Percentiles rank a stretch among this genome's conserved stretches.
Conservation (phyloP, 2,113 vertebrate species). For the Spea multiplicata region DNA sequence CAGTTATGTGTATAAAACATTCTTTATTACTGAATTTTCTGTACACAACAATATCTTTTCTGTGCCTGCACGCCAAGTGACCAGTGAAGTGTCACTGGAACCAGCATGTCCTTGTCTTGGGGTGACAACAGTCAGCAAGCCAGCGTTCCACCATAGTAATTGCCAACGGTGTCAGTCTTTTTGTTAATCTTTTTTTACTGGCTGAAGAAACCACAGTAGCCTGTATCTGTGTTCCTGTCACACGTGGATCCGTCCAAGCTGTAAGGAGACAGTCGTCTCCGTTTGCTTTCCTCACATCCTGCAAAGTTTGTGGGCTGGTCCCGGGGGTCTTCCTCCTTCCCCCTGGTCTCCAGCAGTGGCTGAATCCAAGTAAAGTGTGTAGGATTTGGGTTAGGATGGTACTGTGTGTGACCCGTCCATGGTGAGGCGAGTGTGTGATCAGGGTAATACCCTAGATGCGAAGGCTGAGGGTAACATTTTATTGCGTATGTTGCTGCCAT, state of each 20-base stretch:
- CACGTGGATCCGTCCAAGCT: slow-evolving; percentile 78
- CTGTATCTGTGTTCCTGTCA: slow-evolving; percentile 57
- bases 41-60: neutral
- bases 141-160: neutral
- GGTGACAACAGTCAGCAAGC: too few species aligned
- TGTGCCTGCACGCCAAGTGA: too few species aligned
- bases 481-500: slow-evolving; percentile 67
- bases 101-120: too few species aligned
- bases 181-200: slow-evolving; percentile 64
- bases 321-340: slow-evolving; percentile 74
- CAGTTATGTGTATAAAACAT: neutral
- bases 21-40: neutral
- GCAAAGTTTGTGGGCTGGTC: slow-evolving; percentile 82
- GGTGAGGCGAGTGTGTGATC: slow-evolving; percentile 70
- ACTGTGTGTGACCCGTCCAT: slow-evolving; percentile 65
- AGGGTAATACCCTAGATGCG: slow-evolving; percentile 79
- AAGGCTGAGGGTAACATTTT: slow-evolving; percentile 80
- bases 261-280: slow-evolving; percentile 81
- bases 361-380: slow-evolving; percentile 78
- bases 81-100: too few species aligned
- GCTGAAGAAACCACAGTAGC: slow-evolving; percentile 72
- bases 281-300: slow-evolving; percentile 83
- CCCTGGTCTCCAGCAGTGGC: slow-evolving; percentile 72
- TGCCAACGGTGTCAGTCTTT: neutral
- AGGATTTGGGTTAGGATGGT: slow-evolving; percentile 70